These are phyloP conservation scores for Zoroaster sp. DNA, from an alignment of 53 echinoderm and acorn worm species.

Conservation along the genomic window DNA sequence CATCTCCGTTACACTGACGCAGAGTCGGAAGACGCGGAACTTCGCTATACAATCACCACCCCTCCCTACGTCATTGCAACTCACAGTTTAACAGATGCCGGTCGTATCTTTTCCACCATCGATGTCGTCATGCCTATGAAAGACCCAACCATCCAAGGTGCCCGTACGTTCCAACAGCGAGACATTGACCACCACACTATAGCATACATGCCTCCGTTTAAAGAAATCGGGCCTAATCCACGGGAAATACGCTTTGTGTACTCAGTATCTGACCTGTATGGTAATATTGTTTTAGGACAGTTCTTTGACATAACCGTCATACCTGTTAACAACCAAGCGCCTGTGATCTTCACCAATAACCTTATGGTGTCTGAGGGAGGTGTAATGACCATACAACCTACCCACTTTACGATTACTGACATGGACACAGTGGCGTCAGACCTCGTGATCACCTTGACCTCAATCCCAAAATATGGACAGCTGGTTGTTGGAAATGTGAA, in stretches of 20 bases:
- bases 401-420: constrained; percentile 77
- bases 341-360: constrained; percentile 74
- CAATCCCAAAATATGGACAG: constrained; percentile 63
- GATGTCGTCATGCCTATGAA: constrained; percentile 74
- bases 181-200: constrained; percentile 79
- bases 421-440: constrained; percentile 80
- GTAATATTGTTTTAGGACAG: constrained; percentile 80
- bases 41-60: constrained; percentile 86
- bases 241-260: constrained; percentile 77
- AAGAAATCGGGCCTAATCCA: constrained; percentile 81
- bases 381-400: constrained; percentile 65
- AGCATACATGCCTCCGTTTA: constrained; percentile 94
- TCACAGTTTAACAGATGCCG: constrained; percentile 87
- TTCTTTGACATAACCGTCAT: constrained; percentile 83
- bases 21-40: constrained; percentile 73
- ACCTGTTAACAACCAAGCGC: constrained; percentile 90
- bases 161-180: constrained; percentile 77
- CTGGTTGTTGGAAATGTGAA: constrained; percentile 67
- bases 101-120: constrained; percentile 77
- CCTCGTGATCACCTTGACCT: constrained; percentile 53
- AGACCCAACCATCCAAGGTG: constrained; percentile 58
- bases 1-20: constrained; percentile 85
- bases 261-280: constrained; percentile 84
- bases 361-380: constrained; percentile 83
- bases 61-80: constrained; percentile 82